These are phyloP conservation scores for Pampusana beccarii DNA, from an alignment of 2,113 vertebrate species.

Conservation along the genomic window DNA sequence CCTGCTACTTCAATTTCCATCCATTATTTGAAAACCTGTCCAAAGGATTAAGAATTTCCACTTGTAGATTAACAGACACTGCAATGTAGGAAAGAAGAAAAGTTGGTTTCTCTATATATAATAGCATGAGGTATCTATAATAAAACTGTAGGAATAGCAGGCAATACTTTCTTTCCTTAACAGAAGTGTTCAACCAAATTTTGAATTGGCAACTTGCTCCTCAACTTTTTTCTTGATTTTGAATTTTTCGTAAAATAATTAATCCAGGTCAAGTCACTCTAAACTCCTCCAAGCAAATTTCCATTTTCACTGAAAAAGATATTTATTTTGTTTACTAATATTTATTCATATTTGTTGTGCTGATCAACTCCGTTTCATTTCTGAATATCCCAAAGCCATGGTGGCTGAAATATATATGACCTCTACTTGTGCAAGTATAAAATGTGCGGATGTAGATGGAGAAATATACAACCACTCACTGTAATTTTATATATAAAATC, in stretches of 20 bases:
- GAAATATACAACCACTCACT: not conserved
- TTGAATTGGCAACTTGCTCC: not conserved
- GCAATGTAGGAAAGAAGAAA: not conserved
- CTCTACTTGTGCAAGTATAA: rapidly evolving
- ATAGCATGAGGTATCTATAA: not conserved
- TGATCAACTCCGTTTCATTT: not conserved
- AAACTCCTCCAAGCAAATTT: not conserved
- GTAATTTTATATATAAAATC: not conserved
- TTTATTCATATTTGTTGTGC: not conserved
- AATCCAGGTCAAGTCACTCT: rapidly evolving
- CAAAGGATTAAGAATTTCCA: not conserved
- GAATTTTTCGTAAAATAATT: not conserved
- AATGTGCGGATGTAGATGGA: not conserved
- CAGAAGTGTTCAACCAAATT: not conserved
- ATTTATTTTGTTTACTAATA: not conserved
- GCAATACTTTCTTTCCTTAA: not conserved
- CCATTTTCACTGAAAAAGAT: not conserved
- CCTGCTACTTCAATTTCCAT: not conserved
- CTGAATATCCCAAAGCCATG: not conserved
- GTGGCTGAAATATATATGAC: not conserved
- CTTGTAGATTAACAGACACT: not conserved
- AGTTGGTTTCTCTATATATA: not conserved
- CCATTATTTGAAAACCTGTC: not conserved
- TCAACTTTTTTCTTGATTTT: not conserved
- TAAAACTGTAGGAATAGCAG: not conserved